Percentiles rank a stretch among this genome's conserved stretches.
Conservation (phyloP, 2,888 invertebrate genomes). For the Gari tellinella region DNA sequence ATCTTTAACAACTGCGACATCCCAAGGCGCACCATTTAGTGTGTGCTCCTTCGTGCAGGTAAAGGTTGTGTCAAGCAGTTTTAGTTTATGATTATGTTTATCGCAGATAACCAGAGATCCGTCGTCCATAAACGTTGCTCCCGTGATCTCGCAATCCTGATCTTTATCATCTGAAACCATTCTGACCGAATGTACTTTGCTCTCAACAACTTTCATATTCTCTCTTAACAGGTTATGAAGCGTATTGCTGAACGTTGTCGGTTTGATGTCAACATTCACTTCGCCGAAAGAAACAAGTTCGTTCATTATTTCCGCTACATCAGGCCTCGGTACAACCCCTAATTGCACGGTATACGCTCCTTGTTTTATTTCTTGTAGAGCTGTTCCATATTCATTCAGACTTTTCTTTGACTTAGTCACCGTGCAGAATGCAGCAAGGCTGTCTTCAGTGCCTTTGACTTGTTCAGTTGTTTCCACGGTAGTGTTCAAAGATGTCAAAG, state of each 20-base stretch:
- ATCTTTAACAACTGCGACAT: conserved; percentile 39
- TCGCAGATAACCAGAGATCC: conserved; percentile 48
- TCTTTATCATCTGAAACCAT: conserved; percentile 47
- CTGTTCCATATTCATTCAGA: conserved; percentile 25
- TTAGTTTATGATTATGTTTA: conserved; percentile 46
- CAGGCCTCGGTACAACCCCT: conserved; percentile 14
- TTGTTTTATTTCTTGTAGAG: conserved; percentile 40
- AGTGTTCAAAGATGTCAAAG: conserved; percentile 11
- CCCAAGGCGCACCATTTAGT: conserved; percentile 42
- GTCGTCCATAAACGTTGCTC: conserved; percentile 40
- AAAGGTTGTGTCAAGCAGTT: conserved; percentile 35
- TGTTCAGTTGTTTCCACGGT: conserved; percentile 17
- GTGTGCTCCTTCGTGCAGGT: conserved; percentile 27
- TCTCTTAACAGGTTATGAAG: conserved; percentile 31
- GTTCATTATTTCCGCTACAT: conserved; percentile 23
- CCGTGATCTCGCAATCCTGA: conserved; percentile 54
- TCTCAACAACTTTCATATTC: conserved; percentile 47
- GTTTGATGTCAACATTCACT: conserved; percentile 23
- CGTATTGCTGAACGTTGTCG: conserved; percentile 39
- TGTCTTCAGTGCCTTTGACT: conserved; percentile 46
- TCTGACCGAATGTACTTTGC: conserved; percentile 42
- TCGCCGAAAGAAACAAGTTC: conserved; percentile 29
- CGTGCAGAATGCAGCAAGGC: conserved; percentile 33
- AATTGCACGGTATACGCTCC: conserved; percentile 38
- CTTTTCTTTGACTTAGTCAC: conserved; percentile 35